Base-by-base conservation (phyloP, 2,888 invertebrate genomes). In the Amphipoea lucens region DNA sequence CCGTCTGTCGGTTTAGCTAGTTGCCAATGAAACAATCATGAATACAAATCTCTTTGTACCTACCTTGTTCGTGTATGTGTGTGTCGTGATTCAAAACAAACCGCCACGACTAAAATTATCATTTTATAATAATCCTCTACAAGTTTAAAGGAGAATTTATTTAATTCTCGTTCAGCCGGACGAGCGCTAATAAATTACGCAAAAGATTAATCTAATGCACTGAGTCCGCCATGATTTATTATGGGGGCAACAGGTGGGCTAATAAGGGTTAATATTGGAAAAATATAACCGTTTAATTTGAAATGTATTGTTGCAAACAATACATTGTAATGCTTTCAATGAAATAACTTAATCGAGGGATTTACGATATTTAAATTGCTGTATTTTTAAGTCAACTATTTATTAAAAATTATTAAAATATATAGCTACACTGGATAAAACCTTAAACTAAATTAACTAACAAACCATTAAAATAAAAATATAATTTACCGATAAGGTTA, bases 161-260 rank as follows among this genome's bases (percentile, higher is more conserved):
- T 86, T 83, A 85, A 88, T 83, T 85, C 79, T 72, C 79, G 83
- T 72, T 86, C 79, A 86, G 77, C 74, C 77, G 82, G 82, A 79
- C 82, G 79, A 74, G 66, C 60, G 78, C 86, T 88, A 90, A 90
- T 90, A 90, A 90, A 90, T 90, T 90, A 88, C 76, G 73, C 77
- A 83, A 82, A 82, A 88, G 86, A 89, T 87, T 90, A 90, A 90
- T 90, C 84, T 90, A 88, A 90, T 90, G 88, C 88, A 88, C 83
- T 81, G 85, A 81, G 83, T 82, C 70, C 74, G 63, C 66, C 54
- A 68, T 90, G 90, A 90, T 90, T 90, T 90, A 90, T 90, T 81
- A 71, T 72, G 29, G 29, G 42, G 36, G 90, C 90, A 90, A 90
- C 90, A 90, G 90, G 90, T 90, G 87, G 76, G 29, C 60, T 86